Conservation (phyloP, 2,113 vertebrate species). For the Aix galericulata region DNA sequence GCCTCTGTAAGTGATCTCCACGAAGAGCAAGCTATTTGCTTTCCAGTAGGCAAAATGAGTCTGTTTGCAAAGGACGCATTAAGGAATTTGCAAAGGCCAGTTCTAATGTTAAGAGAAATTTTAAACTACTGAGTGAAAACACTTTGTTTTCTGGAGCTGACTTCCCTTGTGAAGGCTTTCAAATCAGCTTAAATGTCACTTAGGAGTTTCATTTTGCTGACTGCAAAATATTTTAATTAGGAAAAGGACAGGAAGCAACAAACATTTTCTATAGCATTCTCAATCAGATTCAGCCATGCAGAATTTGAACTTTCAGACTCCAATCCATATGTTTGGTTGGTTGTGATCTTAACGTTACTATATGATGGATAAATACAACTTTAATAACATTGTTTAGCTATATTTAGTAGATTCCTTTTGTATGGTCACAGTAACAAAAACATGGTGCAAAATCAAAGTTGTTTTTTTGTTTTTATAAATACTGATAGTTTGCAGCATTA, state of each 20-base stretch:
- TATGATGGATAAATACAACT: constrained; percentile 59
- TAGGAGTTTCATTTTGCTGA: constrained; percentile 48
- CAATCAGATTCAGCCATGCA: constrained; percentile 72
- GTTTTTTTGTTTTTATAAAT: constrained; percentile 73
- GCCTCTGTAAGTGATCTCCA: background rate
- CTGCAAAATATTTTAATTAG: constrained; percentile 49
- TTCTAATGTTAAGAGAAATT: background rate
- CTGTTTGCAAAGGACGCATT: background rate
- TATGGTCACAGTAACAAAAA: constrained; percentile 79
- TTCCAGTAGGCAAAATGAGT: constrained; percentile 28
- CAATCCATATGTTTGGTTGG: constrained; percentile 46
- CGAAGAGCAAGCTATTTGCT: background rate
- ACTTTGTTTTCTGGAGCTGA: constrained; percentile 2
- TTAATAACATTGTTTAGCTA: constrained; percentile 55
- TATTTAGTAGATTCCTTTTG: constrained; percentile 67
- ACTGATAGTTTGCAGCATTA: constrained; percentile 80
- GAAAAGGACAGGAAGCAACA: constrained; percentile 69
- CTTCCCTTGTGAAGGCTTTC: constrained; percentile 53
- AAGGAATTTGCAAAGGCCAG: constrained; percentile 36
- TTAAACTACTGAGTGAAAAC: constrained; percentile 4
- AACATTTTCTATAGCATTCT: constrained; percentile 52
- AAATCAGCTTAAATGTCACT: constrained; percentile 13
- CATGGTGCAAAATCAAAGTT: constrained; percentile 79
- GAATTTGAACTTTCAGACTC: constrained; percentile 61
- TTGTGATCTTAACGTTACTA: constrained; percentile 51